A percentile compares a stretch with the other conserved stretches of the same genome.
These are phyloP conservation scores for Conopomorpha cramerella DNA, from an alignment of 1,140 invertebrate species.

Conservation along the genomic window DNA sequence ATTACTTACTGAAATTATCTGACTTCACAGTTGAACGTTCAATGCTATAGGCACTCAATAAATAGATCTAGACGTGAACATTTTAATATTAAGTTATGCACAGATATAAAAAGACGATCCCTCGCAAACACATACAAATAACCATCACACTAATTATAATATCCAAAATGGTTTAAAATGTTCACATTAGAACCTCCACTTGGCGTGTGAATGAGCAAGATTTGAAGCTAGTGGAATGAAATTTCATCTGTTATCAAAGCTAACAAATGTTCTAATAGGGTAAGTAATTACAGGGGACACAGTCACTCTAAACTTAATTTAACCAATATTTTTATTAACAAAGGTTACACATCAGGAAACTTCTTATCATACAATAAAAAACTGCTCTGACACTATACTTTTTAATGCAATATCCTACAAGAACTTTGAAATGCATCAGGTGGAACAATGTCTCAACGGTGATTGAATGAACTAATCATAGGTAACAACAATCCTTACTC, in stretches of 20 bases:
- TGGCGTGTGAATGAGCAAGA: constrained; percentile 31
- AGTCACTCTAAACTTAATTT: constrained; percentile 36
- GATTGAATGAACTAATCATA: no score
- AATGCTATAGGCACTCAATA: constrained; percentile 58
- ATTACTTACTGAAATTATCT: constrained; percentile 55
- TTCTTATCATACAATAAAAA: no score
- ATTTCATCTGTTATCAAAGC: constrained; percentile 32
- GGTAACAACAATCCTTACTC: no score
- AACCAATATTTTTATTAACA: constrained; percentile 6
- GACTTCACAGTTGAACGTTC: constrained; percentile 55
- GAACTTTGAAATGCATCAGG: no score
- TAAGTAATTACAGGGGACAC: constrained; percentile 35
- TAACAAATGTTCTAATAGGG: constrained; percentile 41
- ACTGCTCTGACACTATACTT: no score
- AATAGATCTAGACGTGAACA: constrained; percentile 56
- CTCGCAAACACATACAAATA: constrained; percentile 44
- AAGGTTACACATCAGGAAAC: no score
- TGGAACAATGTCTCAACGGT: no score
- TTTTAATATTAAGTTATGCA: constrained; percentile 45
- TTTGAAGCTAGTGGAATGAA: constrained; percentile 46
- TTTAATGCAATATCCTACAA: no score
- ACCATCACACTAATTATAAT: constrained; percentile 42
- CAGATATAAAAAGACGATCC: constrained; percentile 45
- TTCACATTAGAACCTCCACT: constrained; percentile 42
- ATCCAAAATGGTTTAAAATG: constrained; percentile 45